phyloP scores from a whole-genome alignment of 1,140 invertebrate genomes.

The Leptonema lineaticorne region DNA sequence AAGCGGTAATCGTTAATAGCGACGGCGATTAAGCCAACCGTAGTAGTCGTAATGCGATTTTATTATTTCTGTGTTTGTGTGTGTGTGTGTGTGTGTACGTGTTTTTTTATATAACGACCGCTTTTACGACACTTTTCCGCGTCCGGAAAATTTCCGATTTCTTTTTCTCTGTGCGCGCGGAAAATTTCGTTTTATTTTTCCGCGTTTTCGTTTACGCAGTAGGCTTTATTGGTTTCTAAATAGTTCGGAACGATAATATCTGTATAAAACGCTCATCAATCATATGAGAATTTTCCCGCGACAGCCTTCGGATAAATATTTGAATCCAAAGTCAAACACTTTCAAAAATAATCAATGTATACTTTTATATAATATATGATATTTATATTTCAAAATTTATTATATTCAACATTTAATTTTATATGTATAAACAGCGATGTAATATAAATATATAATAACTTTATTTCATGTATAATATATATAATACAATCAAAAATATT shows the following conservation, averaged over 20 bases:
- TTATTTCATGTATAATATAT: too few relatives aligned
- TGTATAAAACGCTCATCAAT: constrained; percentile 22
- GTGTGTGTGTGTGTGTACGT: too few relatives aligned
- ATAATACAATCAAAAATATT: too few relatives aligned
- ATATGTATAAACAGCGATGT: too few relatives aligned
- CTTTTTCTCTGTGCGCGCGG: background rate
- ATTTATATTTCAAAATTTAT: too few relatives aligned
- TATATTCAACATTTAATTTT: too few relatives aligned
- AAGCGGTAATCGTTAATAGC: background rate
- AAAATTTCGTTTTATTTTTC: background rate
- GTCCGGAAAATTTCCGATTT: background rate
- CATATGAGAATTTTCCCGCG: constrained; percentile 5
- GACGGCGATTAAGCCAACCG: background rate
- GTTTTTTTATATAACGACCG: constrained; percentile 3
- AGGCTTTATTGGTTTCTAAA: constrained; percentile 11
- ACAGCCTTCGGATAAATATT: too few relatives aligned
- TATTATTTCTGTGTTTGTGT: background rate
- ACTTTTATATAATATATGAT: too few relatives aligned
- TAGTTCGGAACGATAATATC: constrained; percentile 14
- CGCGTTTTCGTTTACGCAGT: constrained; percentile 16
- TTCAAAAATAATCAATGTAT: too few relatives aligned
- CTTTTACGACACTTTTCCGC: constrained; percentile 2
- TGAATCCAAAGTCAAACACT: too few relatives aligned
- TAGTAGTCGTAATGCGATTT: background rate
- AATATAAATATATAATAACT: too few relatives aligned